Conservation (phyloP, 1,140 invertebrate species). For the Polypedilum vanderplanki region DNA sequence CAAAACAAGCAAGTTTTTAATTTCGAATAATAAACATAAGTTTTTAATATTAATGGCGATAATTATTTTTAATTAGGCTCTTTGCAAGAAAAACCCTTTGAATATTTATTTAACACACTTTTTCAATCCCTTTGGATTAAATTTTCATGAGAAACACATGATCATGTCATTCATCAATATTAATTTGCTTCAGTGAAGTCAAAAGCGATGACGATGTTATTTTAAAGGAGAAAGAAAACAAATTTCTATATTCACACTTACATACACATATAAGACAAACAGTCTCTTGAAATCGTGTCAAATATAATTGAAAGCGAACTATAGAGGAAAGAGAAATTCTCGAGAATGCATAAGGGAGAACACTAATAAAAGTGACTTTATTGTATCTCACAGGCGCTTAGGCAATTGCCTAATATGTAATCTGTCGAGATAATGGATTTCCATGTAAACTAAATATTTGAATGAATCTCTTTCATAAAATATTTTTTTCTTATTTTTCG, state of each 20-base stretch:
- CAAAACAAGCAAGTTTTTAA: too few relatives aligned
- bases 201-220: too few relatives aligned
- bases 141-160: too few relatives aligned
- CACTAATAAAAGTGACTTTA: slow-evolving; percentile 10
- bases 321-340: not conserved
- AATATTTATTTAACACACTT: too few relatives aligned
- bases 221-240: not conserved
- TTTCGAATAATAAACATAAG: too few relatives aligned
- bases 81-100: too few relatives aligned
- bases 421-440: slow-evolving; percentile 3
- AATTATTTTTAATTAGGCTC: too few relatives aligned
- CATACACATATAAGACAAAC: not conserved
- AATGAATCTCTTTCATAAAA: not conserved
- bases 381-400: slow-evolving; percentile 12
- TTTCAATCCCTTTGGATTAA: too few relatives aligned
- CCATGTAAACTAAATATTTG: not conserved
- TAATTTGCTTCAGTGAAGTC: too few relatives aligned
- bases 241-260: not conserved
- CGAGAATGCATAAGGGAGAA: not conserved
- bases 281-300: not conserved
- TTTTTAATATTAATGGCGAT: too few relatives aligned
- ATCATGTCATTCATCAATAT: too few relatives aligned
- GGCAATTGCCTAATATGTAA: not conserved
- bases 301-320: not conserved
- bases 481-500: not conserved